Evolutionary conservation across 1,140 invertebrate species (phyloP).

Genomic region (Thalassaphorura encarpata): DNA sequence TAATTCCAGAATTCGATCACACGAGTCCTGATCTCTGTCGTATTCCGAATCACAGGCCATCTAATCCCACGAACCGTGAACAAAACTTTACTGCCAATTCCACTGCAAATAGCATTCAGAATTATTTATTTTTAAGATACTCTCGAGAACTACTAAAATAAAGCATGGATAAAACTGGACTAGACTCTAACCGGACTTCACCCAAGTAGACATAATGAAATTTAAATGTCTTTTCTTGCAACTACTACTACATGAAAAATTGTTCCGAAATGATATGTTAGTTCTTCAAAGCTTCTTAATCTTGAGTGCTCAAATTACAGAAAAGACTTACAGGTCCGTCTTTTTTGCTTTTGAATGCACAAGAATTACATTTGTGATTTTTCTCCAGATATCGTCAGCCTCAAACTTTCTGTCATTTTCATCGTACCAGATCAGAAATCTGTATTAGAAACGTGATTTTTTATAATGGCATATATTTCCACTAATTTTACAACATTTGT

Average conservation of each 20-base stretch:
- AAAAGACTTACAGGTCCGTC: conserved; percentile 4
- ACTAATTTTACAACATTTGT: too few species aligned
- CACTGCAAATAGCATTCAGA: too few species aligned
- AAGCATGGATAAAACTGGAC: too few species aligned
- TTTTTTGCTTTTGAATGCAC: conserved; percentile 22
- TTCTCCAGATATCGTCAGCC: conserved; percentile 26
- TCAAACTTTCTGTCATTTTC: conserved; percentile 14
- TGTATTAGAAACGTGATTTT: too few species aligned
- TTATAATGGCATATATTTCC: too few species aligned
- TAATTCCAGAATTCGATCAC: conserved; percentile 29
- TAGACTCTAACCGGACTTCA: too few species aligned
- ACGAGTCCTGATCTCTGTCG: neutral
- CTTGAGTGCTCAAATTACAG: neutral
- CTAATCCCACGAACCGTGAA: conserved; percentile 20
- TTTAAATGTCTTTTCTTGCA: too few species aligned
- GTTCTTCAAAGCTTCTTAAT: neutral
- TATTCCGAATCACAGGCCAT: conserved; percentile 21
- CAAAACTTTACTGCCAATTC: conserved; percentile 17
- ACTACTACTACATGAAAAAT: too few species aligned
- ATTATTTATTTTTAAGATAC: too few species aligned
- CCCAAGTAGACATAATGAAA: too few species aligned
- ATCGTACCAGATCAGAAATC: conserved; percentile 31
- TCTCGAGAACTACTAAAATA: too few species aligned
- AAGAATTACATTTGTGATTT: conserved; percentile 28
- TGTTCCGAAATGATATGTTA: too few species aligned